Base-by-base conservation (phyloP, 2,888 invertebrate species). In the Tinea pellionella region DNA sequence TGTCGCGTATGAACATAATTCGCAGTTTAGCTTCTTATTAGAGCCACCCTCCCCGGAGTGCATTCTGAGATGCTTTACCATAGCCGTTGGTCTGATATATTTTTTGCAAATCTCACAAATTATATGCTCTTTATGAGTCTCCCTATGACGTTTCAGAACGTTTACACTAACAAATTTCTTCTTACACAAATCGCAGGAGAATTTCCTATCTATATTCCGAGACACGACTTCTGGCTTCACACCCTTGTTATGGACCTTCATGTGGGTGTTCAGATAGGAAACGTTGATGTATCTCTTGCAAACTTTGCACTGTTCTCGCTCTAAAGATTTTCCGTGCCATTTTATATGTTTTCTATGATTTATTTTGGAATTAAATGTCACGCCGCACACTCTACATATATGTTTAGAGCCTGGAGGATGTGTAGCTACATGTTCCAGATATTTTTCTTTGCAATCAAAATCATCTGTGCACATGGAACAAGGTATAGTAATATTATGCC, bases 1-100 rank as follows among this genome's bases (percentile, higher is more conserved):
- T 18, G 71, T 74, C 60, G 61, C 66, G 56, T 77, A 80, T 1
- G 64, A 60, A 64, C 80, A 81, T 2, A 64, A 29, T 42, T 64
- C 64, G 60, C 80, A 80, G 64, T 6, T 51, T 65, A 15, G 3
- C 65, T 61, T 60, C 66, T 65, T n/a, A 63, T 64, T 62, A 63
- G 71, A 1, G 63, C 47, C 15, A 63, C 58, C 1, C 53, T 59
- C 61, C 65, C 19, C 55, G 19, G n/a, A 63, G 58, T 73, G 74
- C 18, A 63, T 67, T 64, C 69, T 69, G 4, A 72, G 56, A 63
- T 74, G 72, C 18, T 69, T 19, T n/a, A 68, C 68, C 43, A 62
- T 16, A 7, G 15, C 7, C 2, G 13, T 8, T 6, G 57, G 57
- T 57, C 13, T 57, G 19, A 57, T 13, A 3, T 13, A 32, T 15